Percentiles rank a stretch among this genome's conserved stretches.
These are phyloP conservation scores for Agrilus cyanescens DNA, from an alignment of 2,888 invertebrate species.

Conservation along the genomic window DNA sequence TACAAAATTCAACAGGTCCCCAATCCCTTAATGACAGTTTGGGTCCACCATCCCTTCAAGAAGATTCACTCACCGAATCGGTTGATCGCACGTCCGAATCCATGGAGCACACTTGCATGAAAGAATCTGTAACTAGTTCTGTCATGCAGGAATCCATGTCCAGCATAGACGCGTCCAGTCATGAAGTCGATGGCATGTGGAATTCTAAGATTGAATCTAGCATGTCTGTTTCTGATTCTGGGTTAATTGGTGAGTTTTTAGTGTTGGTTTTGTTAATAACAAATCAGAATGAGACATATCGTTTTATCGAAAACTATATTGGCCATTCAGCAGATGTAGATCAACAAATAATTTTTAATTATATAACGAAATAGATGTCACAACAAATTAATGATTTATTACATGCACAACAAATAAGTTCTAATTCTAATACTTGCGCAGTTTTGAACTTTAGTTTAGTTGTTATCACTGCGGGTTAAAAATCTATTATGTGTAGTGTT, in stretches of 20 bases:
- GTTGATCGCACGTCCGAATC: constrained; percentile 5
- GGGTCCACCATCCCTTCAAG: constrained; percentile 31
- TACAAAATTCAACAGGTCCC: constrained; percentile 33
- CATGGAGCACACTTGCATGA: constrained; percentile 11
- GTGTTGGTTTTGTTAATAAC: neutral
- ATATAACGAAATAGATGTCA: too few species aligned
- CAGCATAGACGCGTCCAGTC: constrained; percentile 28
- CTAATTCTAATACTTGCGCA: too few species aligned
- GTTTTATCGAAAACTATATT: too few species aligned
- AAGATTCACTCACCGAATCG: constrained; percentile 26
- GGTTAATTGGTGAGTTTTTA: constrained; percentile 25
- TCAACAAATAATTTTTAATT: too few species aligned
- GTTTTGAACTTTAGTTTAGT: too few species aligned
- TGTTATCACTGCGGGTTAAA: too few species aligned
- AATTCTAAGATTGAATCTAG: constrained; percentile 31
- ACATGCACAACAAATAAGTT: too few species aligned
- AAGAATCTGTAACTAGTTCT: constrained; percentile 21
- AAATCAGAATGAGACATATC: too few species aligned
- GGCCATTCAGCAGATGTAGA: too few species aligned
- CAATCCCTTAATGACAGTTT: constrained; percentile 32
- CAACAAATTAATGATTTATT: too few species aligned
- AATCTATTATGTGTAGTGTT: neutral
- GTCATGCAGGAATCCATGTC: constrained; percentile 32
- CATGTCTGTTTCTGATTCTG: constrained; percentile 28
- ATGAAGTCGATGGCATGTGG: constrained; percentile 27